phyloP scores from a whole-genome alignment of 1,140 invertebrate species.

The Psilanteris sp. region DNA sequence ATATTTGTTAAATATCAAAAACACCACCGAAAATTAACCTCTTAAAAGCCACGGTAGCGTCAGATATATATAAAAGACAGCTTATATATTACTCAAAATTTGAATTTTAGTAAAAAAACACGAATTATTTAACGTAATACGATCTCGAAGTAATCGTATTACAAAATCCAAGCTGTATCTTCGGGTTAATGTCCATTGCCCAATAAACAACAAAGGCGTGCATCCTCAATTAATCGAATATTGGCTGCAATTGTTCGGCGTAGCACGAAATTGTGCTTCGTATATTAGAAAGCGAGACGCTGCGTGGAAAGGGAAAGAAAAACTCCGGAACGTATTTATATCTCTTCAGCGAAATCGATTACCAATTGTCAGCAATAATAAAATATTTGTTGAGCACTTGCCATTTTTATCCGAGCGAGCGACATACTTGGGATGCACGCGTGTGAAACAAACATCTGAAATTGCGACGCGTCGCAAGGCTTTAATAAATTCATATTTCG shows the following conservation, averaged over 20 bases:
- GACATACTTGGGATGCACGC: conserved; percentile 46
- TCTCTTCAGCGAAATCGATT: conserved; percentile 57
- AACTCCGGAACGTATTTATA: conserved; percentile 45
- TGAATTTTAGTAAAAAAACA: conserved; percentile 27
- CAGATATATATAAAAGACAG: too few relatives aligned
- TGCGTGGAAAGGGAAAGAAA: conserved; percentile 46
- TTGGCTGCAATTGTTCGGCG: conserved; percentile 45
- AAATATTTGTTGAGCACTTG: conserved; percentile 39
- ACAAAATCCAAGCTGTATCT: conserved; percentile 41
- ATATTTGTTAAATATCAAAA: too few relatives aligned
- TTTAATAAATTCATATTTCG: conserved; percentile 24
- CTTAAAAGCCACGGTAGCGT: too few relatives aligned
- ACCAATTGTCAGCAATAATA: conserved; percentile 55
- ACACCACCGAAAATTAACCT: too few relatives aligned
- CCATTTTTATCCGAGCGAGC: conserved; percentile 26
- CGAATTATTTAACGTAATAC: conserved; percentile 27
- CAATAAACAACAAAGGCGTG: conserved; percentile 50
- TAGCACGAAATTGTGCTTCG: conserved; percentile 47
- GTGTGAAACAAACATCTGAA: conserved; percentile 46
- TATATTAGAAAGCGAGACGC: conserved; percentile 40
- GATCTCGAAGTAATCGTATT: conserved; percentile 40
- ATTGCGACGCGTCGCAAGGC: conserved; percentile 19
- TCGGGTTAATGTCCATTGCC: conserved; percentile 52
- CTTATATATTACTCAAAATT: conserved; percentile 7
- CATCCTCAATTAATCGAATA: conserved; percentile 55